Evolutionary conservation across 2,797 vertebrate species (phyloP), one percentile per base, ranked within the genome.

Genomic region (Tadarida brasiliensis): DNA sequence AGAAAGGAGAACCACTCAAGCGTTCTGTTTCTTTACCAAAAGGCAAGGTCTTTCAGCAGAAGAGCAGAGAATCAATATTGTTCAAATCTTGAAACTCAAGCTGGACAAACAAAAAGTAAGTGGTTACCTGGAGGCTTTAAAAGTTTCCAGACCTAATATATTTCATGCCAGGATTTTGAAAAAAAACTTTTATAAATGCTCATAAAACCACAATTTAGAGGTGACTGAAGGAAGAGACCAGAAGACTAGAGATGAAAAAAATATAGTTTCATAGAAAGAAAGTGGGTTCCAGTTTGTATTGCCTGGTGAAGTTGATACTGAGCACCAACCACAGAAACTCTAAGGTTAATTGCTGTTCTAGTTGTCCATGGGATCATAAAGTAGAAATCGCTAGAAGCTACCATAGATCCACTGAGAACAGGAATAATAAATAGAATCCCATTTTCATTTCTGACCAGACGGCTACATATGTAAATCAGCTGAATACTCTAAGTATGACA

Each of bases 61-160:
- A 91, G 35, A 90, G 39, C 92, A 71, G 26, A 70, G 59, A 87
- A 96, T 95, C 28, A 28, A 91, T 95, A 70, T 65, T 84, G 54
- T 86, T 71, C 80, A 90, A 96, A 84, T 84, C 81, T 94, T 56
- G 77, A 86, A 77, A 86, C 44, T 89, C 74, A 19, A 56, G 19
- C 30, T 35, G 24, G 35, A 71, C 71, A 89, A 88, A 91, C 88
- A 80, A 88, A 94, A 92, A 61, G 35, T 88, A 65, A 94, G 39
- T 71, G 9, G 44, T 89, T 84, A 91, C 83, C 54, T 35, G 24
- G 33, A 94, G 87, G 73, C 70, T 92, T 95, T 92, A 71, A 94
- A 94, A 71, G 44, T 90, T 90, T 87, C 54, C 54, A 95, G 84
- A 74, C 19, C 63, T 90, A 65, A 83, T 30, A 80, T 56, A 33